Evolutionary conservation across 2,888 invertebrate species (phyloP).

Genomic region (Drosophila heteroneura): DNA sequence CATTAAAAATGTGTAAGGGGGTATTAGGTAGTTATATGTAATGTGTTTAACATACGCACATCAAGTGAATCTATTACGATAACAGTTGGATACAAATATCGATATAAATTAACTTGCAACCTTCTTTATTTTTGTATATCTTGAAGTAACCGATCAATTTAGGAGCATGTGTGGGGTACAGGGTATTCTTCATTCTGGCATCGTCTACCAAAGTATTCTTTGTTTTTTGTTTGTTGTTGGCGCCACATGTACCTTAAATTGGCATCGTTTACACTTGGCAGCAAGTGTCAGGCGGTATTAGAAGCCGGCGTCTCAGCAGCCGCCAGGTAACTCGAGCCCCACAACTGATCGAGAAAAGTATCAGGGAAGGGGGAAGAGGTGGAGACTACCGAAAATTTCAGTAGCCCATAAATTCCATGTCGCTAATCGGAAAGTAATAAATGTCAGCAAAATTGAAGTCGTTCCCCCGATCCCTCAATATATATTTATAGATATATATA

Average conservation of each 20-base stretch:
- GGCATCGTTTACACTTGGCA: constrained; percentile 73
- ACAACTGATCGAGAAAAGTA: constrained; percentile 16
- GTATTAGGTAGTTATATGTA: not conserved
- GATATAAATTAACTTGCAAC: not conserved
- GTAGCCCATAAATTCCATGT: constrained; percentile 77
- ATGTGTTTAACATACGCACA: not conserved
- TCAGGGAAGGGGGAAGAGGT: not conserved
- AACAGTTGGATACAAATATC: not conserved
- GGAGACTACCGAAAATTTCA: constrained; percentile 52
- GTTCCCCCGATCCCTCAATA: not conserved
- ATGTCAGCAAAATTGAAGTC: constrained; percentile 56
- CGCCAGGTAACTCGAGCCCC: constrained; percentile 54
- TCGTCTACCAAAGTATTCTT: not conserved
- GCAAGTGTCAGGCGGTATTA: constrained; percentile 75
- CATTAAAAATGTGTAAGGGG: not conserved
- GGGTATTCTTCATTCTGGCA: not conserved
- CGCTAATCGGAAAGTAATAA: constrained; percentile 76
- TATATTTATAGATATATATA: not conserved
- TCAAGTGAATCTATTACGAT: not conserved
- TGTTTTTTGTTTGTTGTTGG: constrained; percentile 6
- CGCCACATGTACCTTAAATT: constrained; percentile 56
- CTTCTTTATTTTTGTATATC: not conserved
- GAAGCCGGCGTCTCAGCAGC: constrained; percentile 41
- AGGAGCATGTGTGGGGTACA: not conserved
- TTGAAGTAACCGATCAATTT: not conserved